These are phyloP conservation scores for Cancer borealis DNA, from an alignment of 2,888 invertebrate genomes.

Conservation along the genomic window DNA sequence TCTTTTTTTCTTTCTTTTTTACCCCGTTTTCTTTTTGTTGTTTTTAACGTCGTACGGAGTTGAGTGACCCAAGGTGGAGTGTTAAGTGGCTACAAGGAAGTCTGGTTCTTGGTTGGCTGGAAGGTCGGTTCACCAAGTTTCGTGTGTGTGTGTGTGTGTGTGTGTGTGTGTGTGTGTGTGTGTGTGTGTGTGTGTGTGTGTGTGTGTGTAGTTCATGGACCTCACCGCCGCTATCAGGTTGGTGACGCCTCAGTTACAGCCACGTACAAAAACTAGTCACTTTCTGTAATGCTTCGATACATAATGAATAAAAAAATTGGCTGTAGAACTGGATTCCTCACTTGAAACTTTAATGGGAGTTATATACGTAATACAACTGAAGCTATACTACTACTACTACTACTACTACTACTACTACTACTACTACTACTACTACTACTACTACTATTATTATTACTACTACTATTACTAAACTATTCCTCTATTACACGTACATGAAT, in stretches of 20 bases:
- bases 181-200: too few species aligned
- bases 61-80: background rate
- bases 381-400: background rate
- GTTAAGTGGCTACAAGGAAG: background rate
- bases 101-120: background rate
- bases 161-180: background rate
- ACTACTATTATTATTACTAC: background rate
- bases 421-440: background rate
- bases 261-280: background rate
- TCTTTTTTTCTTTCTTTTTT: background rate
- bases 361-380: background rate
- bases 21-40: background rate
- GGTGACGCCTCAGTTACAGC: background rate
- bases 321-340: background rate
- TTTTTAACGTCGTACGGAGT: background rate
- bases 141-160: background rate
- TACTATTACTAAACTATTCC: background rate
- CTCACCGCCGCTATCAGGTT: background rate
- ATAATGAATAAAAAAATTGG: background rate
- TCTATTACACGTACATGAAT: too few species aligned
- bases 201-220: too few species aligned
- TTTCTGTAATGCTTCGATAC: background rate
- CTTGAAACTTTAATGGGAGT: background rate
- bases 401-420: conserved; percentile 5
- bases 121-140: background rate